Conservation (phyloP, 1,140 invertebrate genomes). For the Microplitis demolitor region DNA sequence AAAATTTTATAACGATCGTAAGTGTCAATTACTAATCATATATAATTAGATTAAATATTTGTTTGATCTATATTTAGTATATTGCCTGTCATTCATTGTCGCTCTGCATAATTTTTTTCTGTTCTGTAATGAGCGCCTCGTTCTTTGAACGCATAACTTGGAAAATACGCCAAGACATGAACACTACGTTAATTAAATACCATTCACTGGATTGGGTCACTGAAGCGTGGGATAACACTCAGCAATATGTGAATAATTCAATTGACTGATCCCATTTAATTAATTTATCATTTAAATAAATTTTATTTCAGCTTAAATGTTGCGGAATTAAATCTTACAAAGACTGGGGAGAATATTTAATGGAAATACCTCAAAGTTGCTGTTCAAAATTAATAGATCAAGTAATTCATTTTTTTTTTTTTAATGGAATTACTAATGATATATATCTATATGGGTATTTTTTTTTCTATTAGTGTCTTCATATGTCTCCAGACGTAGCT, state of each 20-base stretch:
- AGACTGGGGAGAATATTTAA: conserved; percentile 38
- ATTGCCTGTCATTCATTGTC: conserved; percentile 28
- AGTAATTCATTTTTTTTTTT: conserved; percentile 27
- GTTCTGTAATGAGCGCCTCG: conserved; percentile 37
- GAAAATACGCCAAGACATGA: conserved; percentile 40
- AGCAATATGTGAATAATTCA: conserved; percentile 39
- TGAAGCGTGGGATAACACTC: conserved; percentile 46
- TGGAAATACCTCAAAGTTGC: conserved; percentile 42
- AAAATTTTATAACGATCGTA: conserved; percentile 34
- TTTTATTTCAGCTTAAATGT: conserved; percentile 35
- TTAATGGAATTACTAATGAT: background rate
- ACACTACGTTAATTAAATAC: conserved; percentile 36
- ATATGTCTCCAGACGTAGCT: conserved; percentile 36
- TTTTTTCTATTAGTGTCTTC: conserved; percentile 35
- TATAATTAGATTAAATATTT: background rate
- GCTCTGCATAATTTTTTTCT: conserved; percentile 36
- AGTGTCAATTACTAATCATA: conserved; percentile 12
- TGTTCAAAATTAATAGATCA: conserved; percentile 34
- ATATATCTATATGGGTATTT: background rate
- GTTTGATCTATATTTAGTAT: conserved; percentile 34
- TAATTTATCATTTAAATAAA: background rate
- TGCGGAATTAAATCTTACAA: conserved; percentile 41
- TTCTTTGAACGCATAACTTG: conserved; percentile 39
- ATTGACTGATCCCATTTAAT: background rate
- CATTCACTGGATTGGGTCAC: conserved; percentile 30